Conservation (phyloP, 2,113 vertebrate genomes). For the Pteruthius melanotis region DNA sequence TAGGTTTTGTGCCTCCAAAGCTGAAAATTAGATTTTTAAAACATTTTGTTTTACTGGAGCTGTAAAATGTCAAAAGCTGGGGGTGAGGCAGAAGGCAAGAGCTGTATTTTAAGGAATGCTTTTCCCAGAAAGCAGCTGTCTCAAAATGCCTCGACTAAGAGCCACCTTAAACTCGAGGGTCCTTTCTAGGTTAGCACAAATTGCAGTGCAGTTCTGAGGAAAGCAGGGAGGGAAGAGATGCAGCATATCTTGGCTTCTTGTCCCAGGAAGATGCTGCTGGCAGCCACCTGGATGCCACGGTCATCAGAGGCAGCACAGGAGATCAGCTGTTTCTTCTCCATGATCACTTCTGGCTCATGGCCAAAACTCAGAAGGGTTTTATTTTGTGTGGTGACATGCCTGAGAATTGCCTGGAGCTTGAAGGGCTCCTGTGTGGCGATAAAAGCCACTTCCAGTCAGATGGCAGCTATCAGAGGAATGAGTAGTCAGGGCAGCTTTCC, state of each 20-base stretch:
- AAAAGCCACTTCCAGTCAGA: background rate
- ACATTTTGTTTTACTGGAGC: background rate
- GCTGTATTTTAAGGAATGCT: slow-evolving; percentile 25
- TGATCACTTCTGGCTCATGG: background rate
- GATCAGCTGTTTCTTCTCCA: background rate
- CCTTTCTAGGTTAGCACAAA: background rate
- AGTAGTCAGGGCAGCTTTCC: background rate
- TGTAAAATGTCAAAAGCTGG: slow-evolving; percentile 35
- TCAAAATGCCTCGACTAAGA: background rate
- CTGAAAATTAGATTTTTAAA: slow-evolving; percentile 34
- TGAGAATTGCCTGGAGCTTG: background rate
- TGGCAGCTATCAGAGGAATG: background rate
- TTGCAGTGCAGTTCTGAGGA: background rate
- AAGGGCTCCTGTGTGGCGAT: background rate
- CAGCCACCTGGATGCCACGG: background rate
- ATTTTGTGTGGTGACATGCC: background rate
- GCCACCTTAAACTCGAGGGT: background rate
- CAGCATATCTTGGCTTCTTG: background rate
- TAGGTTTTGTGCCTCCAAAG: slow-evolving; percentile 12
- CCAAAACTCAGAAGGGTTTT: background rate
- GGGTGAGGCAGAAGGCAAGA: background rate
- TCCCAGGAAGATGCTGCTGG: background rate
- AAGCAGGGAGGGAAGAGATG: background rate
- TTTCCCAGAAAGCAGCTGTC: background rate
- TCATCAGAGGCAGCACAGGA: background rate